Evolutionary conservation across 1,140 invertebrate genomes (phyloP).

Genomic region (Pseudomyrmex concolor): DNA sequence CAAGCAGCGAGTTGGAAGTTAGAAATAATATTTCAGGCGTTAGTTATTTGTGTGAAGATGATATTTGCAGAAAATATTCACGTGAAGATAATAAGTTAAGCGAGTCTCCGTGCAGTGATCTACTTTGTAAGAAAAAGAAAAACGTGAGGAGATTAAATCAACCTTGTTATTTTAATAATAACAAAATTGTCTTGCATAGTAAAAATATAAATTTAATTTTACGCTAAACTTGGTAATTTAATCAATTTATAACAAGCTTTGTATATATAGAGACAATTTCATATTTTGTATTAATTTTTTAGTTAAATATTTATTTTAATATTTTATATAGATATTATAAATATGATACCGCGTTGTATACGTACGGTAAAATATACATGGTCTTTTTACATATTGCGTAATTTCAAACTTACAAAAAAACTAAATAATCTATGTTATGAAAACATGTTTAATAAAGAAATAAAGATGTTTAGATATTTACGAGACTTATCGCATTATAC

Average conservation of each 20-base stretch:
- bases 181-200: neutral
- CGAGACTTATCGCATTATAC: neutral
- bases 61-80: conserved; percentile 3
- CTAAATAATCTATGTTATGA: neutral
- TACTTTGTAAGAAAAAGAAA: neutral
- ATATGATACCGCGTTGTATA: no score
- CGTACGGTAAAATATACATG: neutral
- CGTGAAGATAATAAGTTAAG: conserved; percentile 9
- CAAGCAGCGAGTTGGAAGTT: conserved; percentile 8
- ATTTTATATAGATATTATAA: no score
- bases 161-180: neutral
- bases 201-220: conserved; percentile 25
- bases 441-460: neutral
- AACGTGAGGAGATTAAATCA: no score
- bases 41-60: neutral
- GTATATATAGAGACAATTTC: neutral
- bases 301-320: neutral
- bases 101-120: neutral
- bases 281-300: neutral
- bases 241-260: neutral
- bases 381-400: neutral
- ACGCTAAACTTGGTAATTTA: neutral
- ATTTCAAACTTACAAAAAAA: conserved; percentile 1
- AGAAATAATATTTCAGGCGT: conserved; percentile 12
- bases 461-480: neutral